Evolutionary conservation across 2,888 invertebrate genomes (phyloP).

Genomic region (Lasioglossum figueresi): DNA sequence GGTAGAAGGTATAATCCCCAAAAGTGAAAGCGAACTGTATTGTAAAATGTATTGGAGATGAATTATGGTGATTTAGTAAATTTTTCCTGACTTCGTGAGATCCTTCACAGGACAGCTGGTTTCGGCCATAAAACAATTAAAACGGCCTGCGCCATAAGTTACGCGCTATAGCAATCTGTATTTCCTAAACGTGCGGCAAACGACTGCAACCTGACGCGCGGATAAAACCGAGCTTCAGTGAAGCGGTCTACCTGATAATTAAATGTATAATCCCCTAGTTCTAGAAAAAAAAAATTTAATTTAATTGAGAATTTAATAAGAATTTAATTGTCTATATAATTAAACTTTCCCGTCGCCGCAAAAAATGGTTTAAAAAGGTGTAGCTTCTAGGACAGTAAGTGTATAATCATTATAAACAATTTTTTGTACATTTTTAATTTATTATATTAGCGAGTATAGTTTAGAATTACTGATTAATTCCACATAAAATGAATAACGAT

Average conservation of each 20-base stretch:
- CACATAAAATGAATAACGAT: too few relatives aligned
- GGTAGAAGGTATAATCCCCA: not conserved
- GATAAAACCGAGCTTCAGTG: not conserved
- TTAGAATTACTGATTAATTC: too few relatives aligned
- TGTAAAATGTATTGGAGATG: not conserved
- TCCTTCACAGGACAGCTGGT: not conserved
- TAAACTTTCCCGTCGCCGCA: not conserved
- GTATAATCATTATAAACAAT: too few relatives aligned
- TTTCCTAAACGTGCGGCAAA: constrained; percentile 16
- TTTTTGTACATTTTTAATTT: too few relatives aligned
- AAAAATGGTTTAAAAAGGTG: not conserved
- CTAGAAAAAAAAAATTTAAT: not conserved
- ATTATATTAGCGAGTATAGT: too few relatives aligned
- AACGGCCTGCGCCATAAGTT: constrained; percentile 3
- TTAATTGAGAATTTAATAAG: too few relatives aligned
- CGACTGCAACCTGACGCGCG: constrained; percentile 8
- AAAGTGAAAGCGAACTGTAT: not conserved
- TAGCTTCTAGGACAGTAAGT: not conserved
- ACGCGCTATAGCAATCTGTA: not conserved
- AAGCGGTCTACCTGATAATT: not conserved
- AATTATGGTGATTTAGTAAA: not conserved
- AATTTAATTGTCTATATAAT: not conserved
- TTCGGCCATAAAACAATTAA: not conserved
- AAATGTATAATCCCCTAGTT: not conserved
- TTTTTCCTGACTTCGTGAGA: not conserved